Evolutionary conservation across 1,140 invertebrate species (phyloP), one percentile per base, ranked within the genome.

Genomic region (Hetaerina americana): DNA sequence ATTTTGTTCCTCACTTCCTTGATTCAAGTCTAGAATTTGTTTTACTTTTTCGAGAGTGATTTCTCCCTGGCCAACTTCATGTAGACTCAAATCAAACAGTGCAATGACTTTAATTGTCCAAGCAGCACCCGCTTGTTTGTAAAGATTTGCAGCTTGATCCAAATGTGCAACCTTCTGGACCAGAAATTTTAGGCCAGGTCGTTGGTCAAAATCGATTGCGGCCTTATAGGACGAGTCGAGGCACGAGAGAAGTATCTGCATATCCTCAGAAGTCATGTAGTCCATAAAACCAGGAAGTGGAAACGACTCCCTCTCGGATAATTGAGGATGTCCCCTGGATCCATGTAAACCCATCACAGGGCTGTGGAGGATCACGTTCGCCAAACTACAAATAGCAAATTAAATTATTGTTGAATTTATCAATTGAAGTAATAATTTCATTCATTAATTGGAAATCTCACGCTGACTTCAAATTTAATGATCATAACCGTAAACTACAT

Each of bases 111-210:
- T 93, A 2, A 96, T 89, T 0, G 93, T 89, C 89, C 93, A 95
- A 15, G 92, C 91, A 2, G 92, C 92, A 27, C 92, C 93, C n/a
- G 94, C 92, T 81, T 95, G 93, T 73, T 92, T 92, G 78, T 96
- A 97, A 22, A 96, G 81, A 83, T 97, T 97, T 0, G 94, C 93
- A 12, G 94, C 92, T 75, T 92, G 87, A 49, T 92, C 90, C 71
- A 95, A 85, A 76, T 92, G 91, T 0, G 90, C 92, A 0, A 97
- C 94, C 84, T 96, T 97, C 80, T 97, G 94, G 66, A 96, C 87
- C 5, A 97, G 84, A 79, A 97, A 96, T 79, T 97, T 97, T 6
- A 97, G 81, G 0, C 94, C 94, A 0, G 95, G 94, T 24, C 94
- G 86, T 6, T 86, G 84, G 79, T 97, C 94, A 80, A 97, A 96